A percentile compares a stretch with the other conserved stretches of the same genome.
Conservation (phyloP, 92 coral and sea anemone genomes). For the Plumapathes pennacea region DNA sequence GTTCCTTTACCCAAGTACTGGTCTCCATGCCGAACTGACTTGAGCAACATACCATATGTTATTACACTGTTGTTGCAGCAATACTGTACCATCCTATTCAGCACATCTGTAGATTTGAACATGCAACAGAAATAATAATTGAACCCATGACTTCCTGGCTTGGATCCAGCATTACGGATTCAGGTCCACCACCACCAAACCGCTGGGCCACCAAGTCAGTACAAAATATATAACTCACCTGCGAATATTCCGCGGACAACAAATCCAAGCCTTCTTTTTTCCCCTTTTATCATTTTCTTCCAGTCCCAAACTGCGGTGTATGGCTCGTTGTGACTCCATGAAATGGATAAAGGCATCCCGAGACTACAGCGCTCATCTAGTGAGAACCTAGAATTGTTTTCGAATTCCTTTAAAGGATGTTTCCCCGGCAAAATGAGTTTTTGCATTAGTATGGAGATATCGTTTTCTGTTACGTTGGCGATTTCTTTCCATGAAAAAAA, state of each 20-base stretch:
- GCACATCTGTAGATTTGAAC: constrained; percentile 30
- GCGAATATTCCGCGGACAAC: constrained; percentile 80
- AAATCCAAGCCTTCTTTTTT: constrained; percentile 37
- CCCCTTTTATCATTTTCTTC: constrained; percentile 2
- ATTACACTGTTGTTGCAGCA: constrained; percentile 65
- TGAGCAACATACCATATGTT: constrained; percentile 41
- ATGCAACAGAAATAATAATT: neutral
- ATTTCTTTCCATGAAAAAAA: constrained; percentile 54
- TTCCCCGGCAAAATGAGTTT: constrained; percentile 25
- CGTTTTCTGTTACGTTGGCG: constrained; percentile 48
- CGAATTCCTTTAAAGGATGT: constrained; percentile 14
- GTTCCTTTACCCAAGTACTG: constrained; percentile 50
- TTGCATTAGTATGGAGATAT: constrained; percentile 20
- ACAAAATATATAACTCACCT: constrained; percentile 40
- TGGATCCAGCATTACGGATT: no score
- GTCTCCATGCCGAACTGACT: constrained; percentile 65
- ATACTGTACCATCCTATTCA: constrained; percentile 38
- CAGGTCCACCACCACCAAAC: no score
- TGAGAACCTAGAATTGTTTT: constrained; percentile 51
- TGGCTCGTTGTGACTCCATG: constrained; percentile 76
- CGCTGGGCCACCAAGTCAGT: no score
- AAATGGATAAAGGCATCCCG: constrained; percentile 74
- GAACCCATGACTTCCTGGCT: no score
- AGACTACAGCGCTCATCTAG: constrained; percentile 78
- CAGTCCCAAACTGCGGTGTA: constrained; percentile 60